A percentile compares a stretch with the other conserved stretches of the same genome.
These are phyloP conservation scores for Proterorhinus semilunaris DNA, from an alignment of 2,113 vertebrate species.

Conservation along the genomic window DNA sequence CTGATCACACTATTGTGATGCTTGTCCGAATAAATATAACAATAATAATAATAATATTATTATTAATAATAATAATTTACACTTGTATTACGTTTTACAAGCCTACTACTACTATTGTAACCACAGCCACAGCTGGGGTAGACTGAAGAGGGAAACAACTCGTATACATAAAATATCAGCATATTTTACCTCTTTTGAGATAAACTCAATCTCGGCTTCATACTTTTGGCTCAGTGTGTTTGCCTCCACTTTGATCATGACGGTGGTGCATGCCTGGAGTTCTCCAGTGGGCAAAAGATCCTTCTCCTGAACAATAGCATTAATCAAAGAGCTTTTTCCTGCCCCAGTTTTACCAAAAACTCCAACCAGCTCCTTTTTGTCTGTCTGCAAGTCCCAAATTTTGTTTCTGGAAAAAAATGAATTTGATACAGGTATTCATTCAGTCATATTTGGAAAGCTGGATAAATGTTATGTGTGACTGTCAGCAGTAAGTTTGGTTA, in stretches of 20 bases:
- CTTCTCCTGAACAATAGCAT: constrained; percentile 50
- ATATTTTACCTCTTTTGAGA: constrained; percentile 50
- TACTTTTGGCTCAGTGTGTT: constrained; percentile 26
- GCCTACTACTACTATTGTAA: not conserved
- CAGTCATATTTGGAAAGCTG: too few relatives aligned
- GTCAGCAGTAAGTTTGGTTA: too few relatives aligned
- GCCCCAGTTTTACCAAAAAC: constrained; percentile 65
- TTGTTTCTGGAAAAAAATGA: constrained; percentile 24
- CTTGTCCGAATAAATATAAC: too few relatives aligned
- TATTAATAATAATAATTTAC: too few relatives aligned
- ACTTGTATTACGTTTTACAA: too few relatives aligned
- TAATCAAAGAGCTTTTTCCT: constrained; percentile 68
- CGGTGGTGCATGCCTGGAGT: constrained; percentile 58
- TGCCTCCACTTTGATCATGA: constrained; percentile 58
- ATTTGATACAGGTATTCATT: too few relatives aligned
- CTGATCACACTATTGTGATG: too few relatives aligned
- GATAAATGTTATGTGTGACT: too few relatives aligned
- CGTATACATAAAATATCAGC: too few relatives aligned
- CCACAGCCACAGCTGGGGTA: too few relatives aligned
- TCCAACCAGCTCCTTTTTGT: constrained; percentile 47
- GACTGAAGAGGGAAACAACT: too few relatives aligned
- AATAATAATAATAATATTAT: too few relatives aligned
- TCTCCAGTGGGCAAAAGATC: constrained; percentile 51
- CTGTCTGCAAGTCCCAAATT: constrained; percentile 18
- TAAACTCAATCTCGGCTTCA: constrained; percentile 62